A percentile compares a stretch with the other conserved stretches of the same genome.
phyloP scores from a whole-genome alignment of 2,888 invertebrate genomes.

The Hirudinaria manillensis region DNA sequence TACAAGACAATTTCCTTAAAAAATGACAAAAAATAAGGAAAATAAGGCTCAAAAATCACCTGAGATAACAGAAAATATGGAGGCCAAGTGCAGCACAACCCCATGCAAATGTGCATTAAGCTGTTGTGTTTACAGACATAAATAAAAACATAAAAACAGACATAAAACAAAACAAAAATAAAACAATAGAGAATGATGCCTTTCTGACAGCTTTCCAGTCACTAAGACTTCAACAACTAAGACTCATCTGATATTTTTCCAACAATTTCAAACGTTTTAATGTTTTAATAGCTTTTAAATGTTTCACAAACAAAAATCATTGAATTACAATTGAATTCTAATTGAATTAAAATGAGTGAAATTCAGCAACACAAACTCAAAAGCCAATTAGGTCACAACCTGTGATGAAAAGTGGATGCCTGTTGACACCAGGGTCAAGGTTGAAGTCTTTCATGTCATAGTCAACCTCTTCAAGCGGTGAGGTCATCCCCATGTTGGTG shows the following conservation, averaged over 20 bases:
- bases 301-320: conserved; percentile 43
- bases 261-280: neutral
- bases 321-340: too few species aligned
- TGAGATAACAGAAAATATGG: neutral
- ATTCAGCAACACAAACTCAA: too few species aligned
- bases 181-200: too few species aligned
- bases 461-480: conserved; percentile 43
- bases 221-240: too few species aligned
- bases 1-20: neutral
- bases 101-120: neutral
- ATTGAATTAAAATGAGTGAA: too few species aligned
- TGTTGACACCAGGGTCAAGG: conserved; percentile 37
- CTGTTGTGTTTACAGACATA: neutral
- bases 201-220: too few species aligned
- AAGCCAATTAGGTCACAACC: conserved; percentile 33
- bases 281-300: neutral
- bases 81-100: neutral
- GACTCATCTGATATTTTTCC: too few species aligned
- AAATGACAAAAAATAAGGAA: neutral
- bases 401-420: conserved; percentile 45
- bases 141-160: too few species aligned
- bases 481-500: neutral
- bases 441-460: conserved; percentile 44
- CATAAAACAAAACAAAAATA: too few species aligned
- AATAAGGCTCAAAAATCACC: neutral